Evolutionary conservation across 2,888 invertebrate species (phyloP).

Genomic region (Phlogophora meticulosa): DNA sequence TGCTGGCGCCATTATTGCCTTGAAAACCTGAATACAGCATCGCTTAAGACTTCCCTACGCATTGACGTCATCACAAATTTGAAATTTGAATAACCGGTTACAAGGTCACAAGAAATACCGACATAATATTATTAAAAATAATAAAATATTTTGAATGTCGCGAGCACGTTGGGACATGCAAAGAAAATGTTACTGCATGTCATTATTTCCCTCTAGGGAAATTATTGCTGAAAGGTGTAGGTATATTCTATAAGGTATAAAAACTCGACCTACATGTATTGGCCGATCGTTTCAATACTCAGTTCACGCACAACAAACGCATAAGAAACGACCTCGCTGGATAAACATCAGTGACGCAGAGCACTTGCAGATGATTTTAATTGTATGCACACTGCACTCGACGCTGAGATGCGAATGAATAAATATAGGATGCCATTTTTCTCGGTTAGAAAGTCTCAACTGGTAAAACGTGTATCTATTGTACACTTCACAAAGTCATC

Average conservation of each 20-base stretch:
- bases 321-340: constrained; percentile 65
- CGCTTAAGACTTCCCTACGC: constrained; percentile 30
- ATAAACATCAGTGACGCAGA: constrained; percentile 72
- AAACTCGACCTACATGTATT: constrained; percentile 48
- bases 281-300: constrained; percentile 49
- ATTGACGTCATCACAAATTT: constrained; percentile 50
- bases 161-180: constrained; percentile 10
- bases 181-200: constrained; percentile 31
- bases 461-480: constrained; percentile 58
- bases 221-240: constrained; percentile 32
- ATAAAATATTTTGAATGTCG: constrained; percentile 11
- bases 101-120: constrained; percentile 23
- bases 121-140: constrained; percentile 12
- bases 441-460: constrained; percentile 64
- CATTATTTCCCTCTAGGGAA: constrained; percentile 40
- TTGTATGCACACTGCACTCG: constrained; percentile 66
- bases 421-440: constrained; percentile 56
- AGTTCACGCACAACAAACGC: constrained; percentile 65
- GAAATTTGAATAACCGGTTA: constrained; percentile 52
- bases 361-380: constrained; percentile 66
- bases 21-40: constrained; percentile 42
- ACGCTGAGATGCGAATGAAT: constrained; percentile 50
- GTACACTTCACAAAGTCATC: constrained; percentile 32
- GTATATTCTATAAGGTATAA: constrained; percentile 23
- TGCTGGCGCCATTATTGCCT: constrained; percentile 31